Evolutionary conservation across 2,797 vertebrate species (phyloP), one percentile per base, ranked within the genome.

Genomic region (Tympanoctomys barrerae): DNA sequence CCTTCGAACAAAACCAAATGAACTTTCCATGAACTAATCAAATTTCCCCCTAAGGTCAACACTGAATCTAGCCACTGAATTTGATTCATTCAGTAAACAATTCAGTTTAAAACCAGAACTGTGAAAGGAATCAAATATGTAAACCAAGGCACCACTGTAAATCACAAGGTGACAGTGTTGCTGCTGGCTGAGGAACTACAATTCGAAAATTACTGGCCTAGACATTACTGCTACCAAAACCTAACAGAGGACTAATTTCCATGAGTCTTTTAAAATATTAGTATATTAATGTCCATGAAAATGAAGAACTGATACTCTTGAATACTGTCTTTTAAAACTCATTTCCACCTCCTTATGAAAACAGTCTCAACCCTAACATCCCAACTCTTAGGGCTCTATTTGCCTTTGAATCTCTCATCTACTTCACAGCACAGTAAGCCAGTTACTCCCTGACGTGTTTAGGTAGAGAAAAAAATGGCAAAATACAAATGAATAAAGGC

Each of bases 391-490:
- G 4, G 90, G 66, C 13, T 95, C 70, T 94, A 79, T 61, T 89
- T 91, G 87, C 39, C 54, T 87, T 93, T 75, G 46, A 91, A 83
- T 93, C 70, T 95, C 86, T 95, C 86, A 79, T 31, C 78, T 80
- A 61, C 26, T 39, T 89, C 54, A 84, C 24, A 95, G 86, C 39
- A 90, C 9, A 91, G 14, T 83, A 19, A 68, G 18, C 22, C 62
- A 42, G 61, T 78, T 81, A 86, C 19, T 70, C 36, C 31, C 33
- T 87, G 49, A 61, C 42, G 31, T 85, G 24, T 78, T 92, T 86
- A n/a, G 16, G 33, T 24, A 5, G 19, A 62, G 36, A 39, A 71
- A 8, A 22, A 52, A 83, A 80, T 7, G 46, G n/a, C 75, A 89
- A 92, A 90, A 33, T 54, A 88, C 36, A 92, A 90, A 66, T 87